Base-by-base conservation (phyloP, 2,797 vertebrate genomes). In the Nasua narica region DNA sequence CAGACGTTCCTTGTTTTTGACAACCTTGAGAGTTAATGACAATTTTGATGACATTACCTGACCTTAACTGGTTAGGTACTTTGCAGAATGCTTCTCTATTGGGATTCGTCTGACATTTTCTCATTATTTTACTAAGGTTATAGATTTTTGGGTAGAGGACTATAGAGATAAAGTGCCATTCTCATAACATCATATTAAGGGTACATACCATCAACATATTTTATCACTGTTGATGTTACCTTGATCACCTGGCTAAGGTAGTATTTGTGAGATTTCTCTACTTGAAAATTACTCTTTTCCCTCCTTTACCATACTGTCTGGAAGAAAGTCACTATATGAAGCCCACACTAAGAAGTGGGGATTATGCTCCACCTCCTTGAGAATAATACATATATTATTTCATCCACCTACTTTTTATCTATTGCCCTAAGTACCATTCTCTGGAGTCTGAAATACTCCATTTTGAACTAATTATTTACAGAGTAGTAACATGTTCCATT, bases 361-460 rank as follows among this genome's bases (percentile, higher is more conserved):
- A 95, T 62, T 95, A 86, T 70, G 52, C 23, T 70, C 2, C 40
- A 93, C 46, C 54, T 72, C 29, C 18, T 85, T 93, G 46, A 95
- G 72, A 88, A 29, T 79, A 91, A 58, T 84, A 60, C 40, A 56
- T 76, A 58, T 89, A n/a, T 97, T 88, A 86, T 96, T 96, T 94
- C 35, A 76, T 18, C 9, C 12, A 27, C 54, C 79, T 90, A 27
- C 52, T 81, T 95, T 94, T 76, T 35, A 74, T 65, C 40, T 90
- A 7, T 56, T 16, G 9, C 50, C 72, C 90, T 52, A 87, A 10
- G 43, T 43, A 32, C 92, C 43, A 74, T 46, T 88, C 65, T 97
- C 27, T 84, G 40, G 48, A 96, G 60, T 78, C 14, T 54, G 27
- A 95, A 93, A 81, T 86, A 90, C 12, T 87, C 77, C 69, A 58